Evolutionary conservation across 2,797 vertebrate genomes (phyloP).

Genomic region (Sylvia borin): DNA sequence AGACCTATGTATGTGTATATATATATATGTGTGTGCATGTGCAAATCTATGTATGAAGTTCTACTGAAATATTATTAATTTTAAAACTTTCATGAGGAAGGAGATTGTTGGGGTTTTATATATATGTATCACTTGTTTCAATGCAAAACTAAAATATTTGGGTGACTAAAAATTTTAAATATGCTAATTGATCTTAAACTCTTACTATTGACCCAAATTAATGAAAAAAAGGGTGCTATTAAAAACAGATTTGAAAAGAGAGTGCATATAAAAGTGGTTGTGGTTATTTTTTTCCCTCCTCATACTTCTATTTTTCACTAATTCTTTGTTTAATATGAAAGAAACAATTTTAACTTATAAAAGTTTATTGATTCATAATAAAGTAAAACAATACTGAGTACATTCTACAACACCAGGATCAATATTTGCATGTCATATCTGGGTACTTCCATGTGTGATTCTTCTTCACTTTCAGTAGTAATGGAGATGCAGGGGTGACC

Average conservation of each 20-base stretch:
- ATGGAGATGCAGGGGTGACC: background rate
- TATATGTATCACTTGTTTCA: background rate
- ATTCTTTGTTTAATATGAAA: background rate
- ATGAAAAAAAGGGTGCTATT: background rate
- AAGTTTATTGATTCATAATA: background rate
- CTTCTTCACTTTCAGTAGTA: background rate
- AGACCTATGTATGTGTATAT: fast-evolving
- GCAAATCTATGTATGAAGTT: background rate
- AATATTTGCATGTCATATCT: background rate
- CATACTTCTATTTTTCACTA: background rate
- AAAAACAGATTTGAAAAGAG: background rate
- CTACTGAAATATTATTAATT: background rate
- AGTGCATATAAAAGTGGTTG: fast-evolving
- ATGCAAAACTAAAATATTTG: background rate
- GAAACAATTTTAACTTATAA: background rate
- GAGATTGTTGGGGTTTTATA: fast-evolving
- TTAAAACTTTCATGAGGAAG: background rate
- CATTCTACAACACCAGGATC: background rate
- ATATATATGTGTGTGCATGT: fast-evolving
- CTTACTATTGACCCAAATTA: background rate
- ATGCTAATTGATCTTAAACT: background rate
- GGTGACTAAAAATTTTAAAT: background rate
- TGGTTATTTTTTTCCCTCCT: fast-evolving
- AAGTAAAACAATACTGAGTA: background rate
- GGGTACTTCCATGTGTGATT: background rate